Base-by-base conservation (phyloP, 2,797 vertebrate species). In the Fundulus diaphanus region DNA sequence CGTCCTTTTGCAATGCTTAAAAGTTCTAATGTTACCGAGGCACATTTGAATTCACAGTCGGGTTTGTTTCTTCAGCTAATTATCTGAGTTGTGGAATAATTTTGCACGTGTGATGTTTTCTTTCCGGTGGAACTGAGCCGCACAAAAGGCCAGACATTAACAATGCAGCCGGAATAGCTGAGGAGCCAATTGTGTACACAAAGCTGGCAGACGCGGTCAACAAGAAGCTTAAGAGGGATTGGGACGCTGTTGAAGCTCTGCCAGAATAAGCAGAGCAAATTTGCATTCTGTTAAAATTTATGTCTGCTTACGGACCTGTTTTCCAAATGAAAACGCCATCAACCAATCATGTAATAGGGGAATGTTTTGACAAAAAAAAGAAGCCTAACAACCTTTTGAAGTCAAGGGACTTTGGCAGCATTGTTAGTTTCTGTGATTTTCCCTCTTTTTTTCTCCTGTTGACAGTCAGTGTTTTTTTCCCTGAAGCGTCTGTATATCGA, bases 51-150 rank as follows among this genome's bases (percentile, higher is more conserved):
- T 94, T 94, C 94, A 93, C 90, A 86, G 87, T 80, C 61, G 42
- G 89, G 89, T 94, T 94, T 94, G 91, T 94, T 94, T 94, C 91
- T 92, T 84, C 66, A 1, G 87, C 90, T 95, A 95, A 96, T 96
- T 94, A 95, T 92, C 88, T 85, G 89, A 78, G 85, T 89, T 87
- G 77, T 88, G 84, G 90, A 89, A 93, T 92, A 87, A 92, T 93
- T 94, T 92, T 92, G 92, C 87, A 91, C 82, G 72, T 88, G 89
- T 79, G 77, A 94, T 85, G 90, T 90, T 92, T 93, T 93, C 94
- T 88, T 95, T 95, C 88, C 84, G 42, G 74, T 76, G 87, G 94
- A 94, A 90, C 91, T 86, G 92, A 93, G 84, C 89, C 51, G 84
- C 86, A 88, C 90, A 92, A 92, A 92, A 94, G 94, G 91, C 90